Evolutionary conservation across 1,140 invertebrate species (phyloP), one percentile per base, ranked within the genome.

Genomic region (Asbolus verrucosus): DNA sequence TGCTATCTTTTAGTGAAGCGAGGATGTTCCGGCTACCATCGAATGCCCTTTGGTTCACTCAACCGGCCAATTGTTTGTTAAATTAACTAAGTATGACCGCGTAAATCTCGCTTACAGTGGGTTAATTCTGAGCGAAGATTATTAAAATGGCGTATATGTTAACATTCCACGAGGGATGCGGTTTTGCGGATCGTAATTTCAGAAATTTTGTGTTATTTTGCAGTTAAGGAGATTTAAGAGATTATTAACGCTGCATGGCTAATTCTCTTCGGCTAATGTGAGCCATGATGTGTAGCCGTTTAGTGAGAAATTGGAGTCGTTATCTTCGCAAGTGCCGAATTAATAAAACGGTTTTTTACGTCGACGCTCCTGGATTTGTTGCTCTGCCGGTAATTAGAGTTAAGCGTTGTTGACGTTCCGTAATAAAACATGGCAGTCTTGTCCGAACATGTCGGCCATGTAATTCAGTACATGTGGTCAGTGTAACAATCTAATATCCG

Each of bases 391-490:
- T 54, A 54, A 54, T 54, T 54, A 54, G 21, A 54, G 46, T 9
- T 24, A 19, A 50, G 16, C 11, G 19, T 54, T 54, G 46, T 19
- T 3, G 16, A 19, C 15, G 41, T 46, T 4, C 43, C 8, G 19
- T 19, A 54, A 54, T 54, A 54, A 54, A 54, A 54, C 46, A 30
- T 27, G 46, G 21, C 19, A 54, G 24, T 24, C 21, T 54, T 54
- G 19, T 14, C 46, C 19, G 18, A 13, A 14, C 21, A 54, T 50
- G 19, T 19, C 19, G 43, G 43, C 9, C 43, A 50, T 27, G 46
- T 54, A 54, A 54, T 54, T 27, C 21, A 54, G 46, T 54, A 54
- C 46, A 54, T 54, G 46, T 21, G 46, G 46, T 54, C 46, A 54
- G 19, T n/a, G 19, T 24, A 54, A 54, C 46, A 54, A 54, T 54